Evolutionary conservation across 2,113 vertebrate genomes (phyloP).

Genomic region (Dipodomys spectabilis): DNA sequence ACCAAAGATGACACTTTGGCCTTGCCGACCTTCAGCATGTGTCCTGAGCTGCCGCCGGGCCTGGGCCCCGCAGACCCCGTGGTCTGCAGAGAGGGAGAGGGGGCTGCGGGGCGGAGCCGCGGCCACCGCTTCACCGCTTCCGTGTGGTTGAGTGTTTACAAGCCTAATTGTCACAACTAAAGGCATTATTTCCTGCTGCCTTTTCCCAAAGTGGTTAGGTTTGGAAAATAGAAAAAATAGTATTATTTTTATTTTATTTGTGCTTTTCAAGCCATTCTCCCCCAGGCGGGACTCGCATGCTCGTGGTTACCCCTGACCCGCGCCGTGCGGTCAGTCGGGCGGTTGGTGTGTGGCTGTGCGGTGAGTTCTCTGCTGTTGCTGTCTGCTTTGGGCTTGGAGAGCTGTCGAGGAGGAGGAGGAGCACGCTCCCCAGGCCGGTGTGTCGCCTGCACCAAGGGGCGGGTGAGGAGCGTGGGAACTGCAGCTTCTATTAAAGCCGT

Average conservation of each 20-base stretch:
- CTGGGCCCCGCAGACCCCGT: not conserved
- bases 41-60: constrained; percentile 17
- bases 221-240: constrained; percentile 69
- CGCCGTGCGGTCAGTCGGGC: constrained; percentile 50
- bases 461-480: constrained; percentile 73
- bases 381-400: constrained; percentile 80
- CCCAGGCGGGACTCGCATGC: constrained; percentile 46
- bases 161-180: constrained; percentile 68
- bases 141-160: constrained; percentile 81
- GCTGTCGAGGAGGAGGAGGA: constrained; percentile 37
- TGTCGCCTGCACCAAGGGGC: constrained; percentile 61
- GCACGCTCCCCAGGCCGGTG: constrained; percentile 69
- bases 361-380: constrained; percentile 66
- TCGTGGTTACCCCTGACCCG: constrained; percentile 53
- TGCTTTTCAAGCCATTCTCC: constrained; percentile 76
- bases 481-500: constrained; percentile 84
- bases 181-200: constrained; percentile 75
- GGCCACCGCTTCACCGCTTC: constrained; percentile 59
- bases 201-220: constrained; percentile 74
- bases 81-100: constrained; percentile 53
- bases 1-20: constrained; percentile 93
- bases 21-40: constrained; percentile 80
- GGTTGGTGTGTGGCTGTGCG: constrained; percentile 69
- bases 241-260: constrained; percentile 69
- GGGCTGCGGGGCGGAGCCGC: constrained; percentile 54